Percentiles rank a stretch among this genome's conserved stretches.
phyloP scores from a whole-genome alignment of 2,113 vertebrate genomes.

The Bucco capensis region DNA sequence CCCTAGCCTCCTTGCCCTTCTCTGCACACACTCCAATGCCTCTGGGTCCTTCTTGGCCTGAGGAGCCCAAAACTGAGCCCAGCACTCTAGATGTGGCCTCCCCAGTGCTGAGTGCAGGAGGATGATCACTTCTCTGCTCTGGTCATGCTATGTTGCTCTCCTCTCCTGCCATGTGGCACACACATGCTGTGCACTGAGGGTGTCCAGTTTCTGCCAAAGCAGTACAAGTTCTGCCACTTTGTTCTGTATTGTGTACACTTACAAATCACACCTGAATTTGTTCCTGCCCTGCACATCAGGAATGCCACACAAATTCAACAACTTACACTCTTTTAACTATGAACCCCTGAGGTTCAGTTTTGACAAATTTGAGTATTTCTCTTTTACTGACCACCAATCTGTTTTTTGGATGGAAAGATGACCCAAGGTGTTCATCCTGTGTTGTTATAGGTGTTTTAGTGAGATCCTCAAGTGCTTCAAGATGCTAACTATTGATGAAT shows the following conservation, averaged over 20 bases:
- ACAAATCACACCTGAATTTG: not conserved
- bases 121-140: no score
- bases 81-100: no score
- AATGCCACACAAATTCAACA: not conserved
- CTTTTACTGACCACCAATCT: not conserved
- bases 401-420: not conserved
- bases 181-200: not conserved
- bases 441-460: not conserved
- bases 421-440: accelerated
- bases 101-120: no score
- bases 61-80: no score
- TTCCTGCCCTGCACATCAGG: not conserved
- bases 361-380: not conserved
- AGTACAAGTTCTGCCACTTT: not conserved
- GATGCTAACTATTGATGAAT: not conserved
- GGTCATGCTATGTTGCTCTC: no score
- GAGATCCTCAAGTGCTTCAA: not conserved
- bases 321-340: no score
- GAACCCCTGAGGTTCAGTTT: not conserved
- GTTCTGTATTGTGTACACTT: not conserved
- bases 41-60: no score
- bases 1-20: no score
- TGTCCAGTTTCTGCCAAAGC: not conserved
- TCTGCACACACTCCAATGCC: no score
- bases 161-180: accelerated